A percentile compares a stretch with the other conserved stretches of the same genome.
Conservation (phyloP, 2,113 vertebrate species). For the Nycticryphes semicollaris region DNA sequence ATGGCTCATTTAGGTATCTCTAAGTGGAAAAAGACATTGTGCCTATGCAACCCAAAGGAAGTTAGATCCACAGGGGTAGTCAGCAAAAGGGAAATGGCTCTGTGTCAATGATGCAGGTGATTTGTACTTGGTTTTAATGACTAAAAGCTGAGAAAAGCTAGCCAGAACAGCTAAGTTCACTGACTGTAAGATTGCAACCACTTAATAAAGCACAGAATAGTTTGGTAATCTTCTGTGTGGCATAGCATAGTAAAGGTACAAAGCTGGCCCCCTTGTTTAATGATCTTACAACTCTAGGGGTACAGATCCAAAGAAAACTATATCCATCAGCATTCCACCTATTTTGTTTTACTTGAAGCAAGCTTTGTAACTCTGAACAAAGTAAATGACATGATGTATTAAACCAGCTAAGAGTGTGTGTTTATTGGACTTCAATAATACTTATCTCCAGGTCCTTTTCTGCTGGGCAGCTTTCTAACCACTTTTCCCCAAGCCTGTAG, state of each 20-base stretch:
- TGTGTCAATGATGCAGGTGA: not conserved
- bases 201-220: not conserved
- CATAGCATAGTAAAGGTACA: not conserved
- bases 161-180: not conserved
- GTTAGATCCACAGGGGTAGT: not conserved
- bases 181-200: not conserved
- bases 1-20: not conserved
- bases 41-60: not conserved
- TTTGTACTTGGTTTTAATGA: not conserved
- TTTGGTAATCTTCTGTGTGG: not conserved
- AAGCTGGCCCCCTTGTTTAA: not conserved
- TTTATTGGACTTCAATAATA: not conserved
- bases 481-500: too few species aligned
- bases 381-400: not conserved
- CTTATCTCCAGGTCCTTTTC: not conserved
- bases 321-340: not conserved
- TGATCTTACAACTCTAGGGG: fast-evolving
- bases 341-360: not conserved
- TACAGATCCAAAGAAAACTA: not conserved
- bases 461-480: too few species aligned
- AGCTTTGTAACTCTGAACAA: not conserved
- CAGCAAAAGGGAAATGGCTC: not conserved
- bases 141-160: not conserved
- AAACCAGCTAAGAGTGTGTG: not conserved
- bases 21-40: not conserved